Evolutionary conservation across 2,113 vertebrate genomes (phyloP).

Genomic region (Triplophysa dalaica): DNA sequence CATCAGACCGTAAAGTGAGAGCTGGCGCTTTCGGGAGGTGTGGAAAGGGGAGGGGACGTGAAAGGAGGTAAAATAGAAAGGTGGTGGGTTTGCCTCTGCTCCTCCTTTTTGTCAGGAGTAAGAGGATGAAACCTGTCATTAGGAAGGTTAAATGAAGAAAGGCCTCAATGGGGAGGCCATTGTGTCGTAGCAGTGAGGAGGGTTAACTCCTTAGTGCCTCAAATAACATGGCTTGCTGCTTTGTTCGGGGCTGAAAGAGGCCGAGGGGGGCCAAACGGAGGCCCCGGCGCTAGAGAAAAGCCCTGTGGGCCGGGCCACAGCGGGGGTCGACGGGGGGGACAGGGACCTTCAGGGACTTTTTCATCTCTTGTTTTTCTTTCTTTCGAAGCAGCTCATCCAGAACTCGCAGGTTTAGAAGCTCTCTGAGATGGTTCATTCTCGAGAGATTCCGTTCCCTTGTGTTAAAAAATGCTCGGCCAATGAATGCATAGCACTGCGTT

Average conservation of each 20-base stretch:
- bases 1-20: slow-evolving; percentile 30
- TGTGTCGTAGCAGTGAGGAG: slow-evolving; percentile 71
- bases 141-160: slow-evolving; percentile 76
- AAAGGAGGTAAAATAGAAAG: slow-evolving; percentile 60
- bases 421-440: slow-evolving; percentile 49
- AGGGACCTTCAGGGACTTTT: slow-evolving; percentile 55
- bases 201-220: slow-evolving; percentile 75
- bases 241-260: slow-evolving; percentile 74
- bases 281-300: slow-evolving; percentile 70
- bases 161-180: slow-evolving; percentile 67
- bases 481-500: slow-evolving; percentile 48
- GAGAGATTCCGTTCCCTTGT: slow-evolving; percentile 49
- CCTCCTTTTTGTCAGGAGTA: slow-evolving; percentile 66
- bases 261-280: slow-evolving; percentile 66
- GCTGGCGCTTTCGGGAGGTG: slow-evolving; percentile 28
- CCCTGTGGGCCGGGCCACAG: slow-evolving; percentile 56
- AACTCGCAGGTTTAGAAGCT: slow-evolving; percentile 58
- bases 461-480: slow-evolving; percentile 48
- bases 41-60: slow-evolving; percentile 10
- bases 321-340: slow-evolving; percentile 50
- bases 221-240: slow-evolving; percentile 76
- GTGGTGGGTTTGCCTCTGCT: slow-evolving; percentile 63
- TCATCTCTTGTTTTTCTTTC: slow-evolving; percentile 71
- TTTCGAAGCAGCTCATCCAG: slow-evolving; percentile 74
- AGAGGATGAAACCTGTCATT: slow-evolving; percentile 82